phyloP scores from a whole-genome alignment of 2,888 invertebrate genomes.

The Saturnia japonica region DNA sequence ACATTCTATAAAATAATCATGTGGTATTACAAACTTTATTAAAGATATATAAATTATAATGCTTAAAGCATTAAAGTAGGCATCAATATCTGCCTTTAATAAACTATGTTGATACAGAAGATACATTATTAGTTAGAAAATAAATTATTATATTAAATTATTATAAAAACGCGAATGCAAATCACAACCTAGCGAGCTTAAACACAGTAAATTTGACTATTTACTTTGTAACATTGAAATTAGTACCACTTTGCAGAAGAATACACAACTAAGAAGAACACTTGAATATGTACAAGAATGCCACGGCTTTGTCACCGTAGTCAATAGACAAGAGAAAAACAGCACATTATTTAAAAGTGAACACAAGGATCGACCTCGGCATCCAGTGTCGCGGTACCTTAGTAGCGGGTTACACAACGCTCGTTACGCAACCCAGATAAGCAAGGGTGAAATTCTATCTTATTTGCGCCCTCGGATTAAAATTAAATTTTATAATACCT shows the following conservation, averaged over 20 bases:
- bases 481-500: slow-evolving; percentile 77
- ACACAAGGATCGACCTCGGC: slow-evolving; percentile 32
- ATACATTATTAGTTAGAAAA: too few relatives aligned
- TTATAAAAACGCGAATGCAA: too few relatives aligned
- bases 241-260: not conserved
- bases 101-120: too few relatives aligned
- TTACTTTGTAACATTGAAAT: not conserved
- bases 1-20: too few relatives aligned
- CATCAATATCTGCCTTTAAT: too few relatives aligned
- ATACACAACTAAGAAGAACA: not conserved
- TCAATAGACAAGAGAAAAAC: slow-evolving; percentile 14
- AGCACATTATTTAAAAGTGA: slow-evolving; percentile 33
- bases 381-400: slow-evolving; percentile 39
- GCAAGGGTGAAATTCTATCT: slow-evolving; percentile 75
- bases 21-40: too few relatives aligned
- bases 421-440: slow-evolving; percentile 60
- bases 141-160: too few relatives aligned
- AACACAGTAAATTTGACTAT: too few relatives aligned
- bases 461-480: slow-evolving; percentile 73
- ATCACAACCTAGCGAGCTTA: too few relatives aligned
- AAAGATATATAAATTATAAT: too few relatives aligned
- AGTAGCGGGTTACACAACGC: slow-evolving; percentile 46
- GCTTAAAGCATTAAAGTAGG: too few relatives aligned
- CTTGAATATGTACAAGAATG: not conserved
- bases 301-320: not conserved